phyloP scores from a whole-genome alignment of 2,797 vertebrate genomes.

The Acanthornis magna region DNA sequence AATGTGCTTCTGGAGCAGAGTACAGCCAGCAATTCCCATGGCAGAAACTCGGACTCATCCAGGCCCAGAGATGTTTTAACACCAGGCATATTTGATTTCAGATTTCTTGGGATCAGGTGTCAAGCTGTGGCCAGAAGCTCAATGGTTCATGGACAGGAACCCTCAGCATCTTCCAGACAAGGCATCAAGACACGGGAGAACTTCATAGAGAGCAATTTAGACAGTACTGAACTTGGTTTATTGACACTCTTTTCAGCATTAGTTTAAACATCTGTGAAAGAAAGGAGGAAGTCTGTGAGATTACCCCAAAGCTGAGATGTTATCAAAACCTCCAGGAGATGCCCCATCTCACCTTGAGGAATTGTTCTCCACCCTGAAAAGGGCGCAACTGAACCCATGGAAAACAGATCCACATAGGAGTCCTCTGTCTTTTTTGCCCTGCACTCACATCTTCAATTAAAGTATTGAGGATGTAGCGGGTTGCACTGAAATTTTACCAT shows the following conservation, averaged over 20 bases:
- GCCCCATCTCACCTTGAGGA: background rate
- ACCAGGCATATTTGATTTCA: background rate
- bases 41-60: background rate
- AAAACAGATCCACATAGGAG: background rate
- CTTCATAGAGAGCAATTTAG: background rate
- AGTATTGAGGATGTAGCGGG: fast-evolving
- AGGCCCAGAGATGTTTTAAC: background rate
- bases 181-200: background rate
- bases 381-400: background rate
- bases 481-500: background rate
- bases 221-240: background rate
- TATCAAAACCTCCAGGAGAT: background rate
- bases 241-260: background rate
- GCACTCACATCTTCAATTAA: background rate
- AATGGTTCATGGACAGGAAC: background rate
- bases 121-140: background rate
- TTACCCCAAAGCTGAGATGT: background rate
- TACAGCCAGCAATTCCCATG: background rate
- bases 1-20: background rate
- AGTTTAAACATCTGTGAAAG: background rate
- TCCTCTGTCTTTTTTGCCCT: background rate
- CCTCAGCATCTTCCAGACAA: background rate
- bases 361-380: fast-evolving
- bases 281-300: background rate
- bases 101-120: background rate